These are phyloP conservation scores for Tachyglossus aculeatus DNA, from an alignment of 2,797 vertebrate genomes.

Conservation along the genomic window DNA sequence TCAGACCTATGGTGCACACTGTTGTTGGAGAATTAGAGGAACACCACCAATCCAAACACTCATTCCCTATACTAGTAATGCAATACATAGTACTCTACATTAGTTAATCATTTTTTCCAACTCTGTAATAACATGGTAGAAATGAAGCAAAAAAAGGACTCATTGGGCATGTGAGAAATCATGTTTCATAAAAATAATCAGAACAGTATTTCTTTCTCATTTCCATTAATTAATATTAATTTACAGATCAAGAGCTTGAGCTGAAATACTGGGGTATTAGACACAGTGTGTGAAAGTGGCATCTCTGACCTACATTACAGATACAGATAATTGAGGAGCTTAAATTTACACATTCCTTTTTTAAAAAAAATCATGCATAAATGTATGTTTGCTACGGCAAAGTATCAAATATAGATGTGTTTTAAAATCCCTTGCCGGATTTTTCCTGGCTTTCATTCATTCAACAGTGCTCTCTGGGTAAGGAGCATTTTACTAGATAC, in stretches of 20 bases:
- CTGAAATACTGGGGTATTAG: conserved; percentile 53
- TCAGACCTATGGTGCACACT: background rate
- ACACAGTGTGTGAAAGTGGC: background rate
- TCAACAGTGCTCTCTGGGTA: too few species aligned
- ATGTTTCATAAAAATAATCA: background rate
- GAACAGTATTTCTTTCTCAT: conserved; percentile 10
- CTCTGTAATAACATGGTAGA: too few species aligned
- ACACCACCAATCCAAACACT: background rate
- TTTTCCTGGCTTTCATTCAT: too few species aligned
- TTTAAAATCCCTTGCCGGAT: background rate
- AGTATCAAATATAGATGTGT: background rate
- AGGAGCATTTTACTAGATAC: too few species aligned
- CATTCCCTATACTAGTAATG: too few species aligned
- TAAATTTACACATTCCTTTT: conserved; percentile 30
- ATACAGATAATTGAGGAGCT: conserved; percentile 30
- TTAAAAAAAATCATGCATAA: conserved; percentile 1
- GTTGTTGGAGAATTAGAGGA: background rate
- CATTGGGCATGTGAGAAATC: background rate
- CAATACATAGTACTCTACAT: too few species aligned
- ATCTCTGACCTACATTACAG: conserved; percentile 43
- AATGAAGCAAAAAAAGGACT: background rate
- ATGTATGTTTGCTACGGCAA: conserved; percentile 23
- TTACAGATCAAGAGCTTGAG: conserved; percentile 44
- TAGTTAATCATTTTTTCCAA: too few species aligned
- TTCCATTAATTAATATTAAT: conserved; percentile 54